Percentiles rank a stretch among this genome's conserved stretches.
Evolutionary conservation across 2,113 vertebrate species (phyloP).

Genomic region (Aegotheles bennettii): DNA sequence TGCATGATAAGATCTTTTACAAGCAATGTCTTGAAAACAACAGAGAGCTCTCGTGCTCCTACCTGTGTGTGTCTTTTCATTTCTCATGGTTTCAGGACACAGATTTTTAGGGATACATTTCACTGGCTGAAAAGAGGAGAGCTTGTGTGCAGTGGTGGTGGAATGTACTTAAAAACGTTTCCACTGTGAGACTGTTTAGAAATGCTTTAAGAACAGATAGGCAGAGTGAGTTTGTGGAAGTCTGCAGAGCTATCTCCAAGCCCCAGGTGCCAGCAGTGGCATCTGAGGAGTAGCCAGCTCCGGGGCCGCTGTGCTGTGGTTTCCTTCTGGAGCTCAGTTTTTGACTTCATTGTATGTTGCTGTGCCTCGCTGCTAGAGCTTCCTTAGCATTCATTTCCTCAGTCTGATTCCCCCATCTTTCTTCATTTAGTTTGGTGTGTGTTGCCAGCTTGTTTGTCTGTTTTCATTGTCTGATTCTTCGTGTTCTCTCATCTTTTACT

Average conservation of each 20-base stretch:
- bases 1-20: not conserved
- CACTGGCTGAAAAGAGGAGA: not conserved
- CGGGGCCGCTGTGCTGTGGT: accelerated
- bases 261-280: not conserved
- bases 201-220: not conserved
- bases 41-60: not conserved
- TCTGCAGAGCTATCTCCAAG: not conserved
- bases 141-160: not conserved
- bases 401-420: not conserved
- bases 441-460: not conserved
- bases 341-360: accelerated
- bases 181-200: not conserved
- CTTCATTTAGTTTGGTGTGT: not conserved
- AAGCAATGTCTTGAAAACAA: not conserved
- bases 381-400: not conserved
- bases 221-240: not conserved
- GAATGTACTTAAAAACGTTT: not conserved
- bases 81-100: not conserved
- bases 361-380: not conserved
- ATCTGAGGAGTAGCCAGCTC: not conserved
- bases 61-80: not conserved
- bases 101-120: accelerated
- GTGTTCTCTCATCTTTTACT: not conserved
- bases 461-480: not conserved
- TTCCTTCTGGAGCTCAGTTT: not conserved